These are phyloP conservation scores for Medauroidea extradentata DNA, from an alignment of 1,140 invertebrate genomes.

Conservation along the genomic window DNA sequence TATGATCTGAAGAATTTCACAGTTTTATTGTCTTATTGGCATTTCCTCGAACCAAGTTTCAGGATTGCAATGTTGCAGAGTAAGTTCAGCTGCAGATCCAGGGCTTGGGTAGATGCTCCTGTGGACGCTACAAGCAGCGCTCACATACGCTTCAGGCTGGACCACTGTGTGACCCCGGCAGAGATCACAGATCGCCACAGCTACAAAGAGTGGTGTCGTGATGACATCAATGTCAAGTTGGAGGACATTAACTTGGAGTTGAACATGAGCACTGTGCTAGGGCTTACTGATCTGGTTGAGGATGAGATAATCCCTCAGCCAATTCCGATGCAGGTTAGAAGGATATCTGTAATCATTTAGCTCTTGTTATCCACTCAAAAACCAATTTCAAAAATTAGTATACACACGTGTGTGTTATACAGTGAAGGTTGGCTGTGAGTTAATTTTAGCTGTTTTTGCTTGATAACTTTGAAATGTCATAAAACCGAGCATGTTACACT, in stretches of 20 bases:
- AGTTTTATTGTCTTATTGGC: neutral
- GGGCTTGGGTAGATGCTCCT: slow-evolving; percentile 61
- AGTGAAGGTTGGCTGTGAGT: no score
- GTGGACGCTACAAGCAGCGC: slow-evolving; percentile 42
- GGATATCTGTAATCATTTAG: neutral
- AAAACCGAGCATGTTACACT: no score
- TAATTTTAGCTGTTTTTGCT: no score
- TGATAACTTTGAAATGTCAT: no score
- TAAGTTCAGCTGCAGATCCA: slow-evolving; percentile 65
- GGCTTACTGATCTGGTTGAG: slow-evolving; percentile 74
- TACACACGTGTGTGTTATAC: slow-evolving; percentile 5
- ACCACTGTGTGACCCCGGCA: slow-evolving; percentile 49
- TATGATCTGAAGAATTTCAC: neutral
- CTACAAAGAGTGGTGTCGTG: slow-evolving; percentile 51
- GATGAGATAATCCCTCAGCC: slow-evolving; percentile 77
- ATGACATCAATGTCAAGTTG: slow-evolving; percentile 58
- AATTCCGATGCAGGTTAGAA: slow-evolving; percentile 68
- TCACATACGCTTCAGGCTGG: slow-evolving; percentile 54
- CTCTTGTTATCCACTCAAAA: neutral
- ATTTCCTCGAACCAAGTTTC: no score
- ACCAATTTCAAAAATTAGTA: slow-evolving; percentile 6
- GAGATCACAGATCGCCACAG: slow-evolving; percentile 53
- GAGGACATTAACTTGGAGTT: slow-evolving; percentile 63
- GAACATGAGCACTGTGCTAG: slow-evolving; percentile 74
- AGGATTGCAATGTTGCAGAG: slow-evolving; percentile 54